Conservation (phyloP, 2,888 invertebrate genomes). For the Sinhomidia bicolor region DNA sequence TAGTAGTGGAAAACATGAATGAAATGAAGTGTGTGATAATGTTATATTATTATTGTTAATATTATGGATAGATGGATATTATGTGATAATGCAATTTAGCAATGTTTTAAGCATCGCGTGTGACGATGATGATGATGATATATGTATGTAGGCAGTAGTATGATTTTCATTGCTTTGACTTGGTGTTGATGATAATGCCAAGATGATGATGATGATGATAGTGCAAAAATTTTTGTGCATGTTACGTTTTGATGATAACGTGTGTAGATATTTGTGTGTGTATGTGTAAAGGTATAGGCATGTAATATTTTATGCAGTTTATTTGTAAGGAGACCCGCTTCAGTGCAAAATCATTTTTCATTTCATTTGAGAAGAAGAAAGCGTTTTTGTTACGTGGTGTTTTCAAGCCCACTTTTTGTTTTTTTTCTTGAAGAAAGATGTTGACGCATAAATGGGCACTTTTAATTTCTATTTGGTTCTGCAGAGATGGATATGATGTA, state of each 20-base stretch:
- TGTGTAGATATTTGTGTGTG: no score
- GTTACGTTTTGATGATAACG: no score
- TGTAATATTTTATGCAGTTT: constrained; percentile 17
- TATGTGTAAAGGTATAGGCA: neutral
- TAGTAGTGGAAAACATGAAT: neutral
- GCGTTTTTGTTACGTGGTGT: constrained; percentile 9
- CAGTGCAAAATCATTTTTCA: constrained; percentile 51
- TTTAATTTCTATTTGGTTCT: neutral
- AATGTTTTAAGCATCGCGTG: neutral
- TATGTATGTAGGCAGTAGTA: no score
- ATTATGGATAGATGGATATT: no score
- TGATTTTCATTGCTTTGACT: neutral
- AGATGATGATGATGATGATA: constrained; percentile 40
- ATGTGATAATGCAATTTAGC: neutral
- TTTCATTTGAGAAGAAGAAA: constrained; percentile 52
- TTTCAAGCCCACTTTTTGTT: constrained; percentile 11
- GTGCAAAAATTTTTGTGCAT: neutral
- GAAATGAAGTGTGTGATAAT: constrained; percentile 28
- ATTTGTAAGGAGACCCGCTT: constrained; percentile 13
- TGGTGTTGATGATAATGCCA: no score
- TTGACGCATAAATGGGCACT: constrained; percentile 16
- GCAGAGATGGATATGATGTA: neutral
- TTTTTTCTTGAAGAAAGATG: no score
- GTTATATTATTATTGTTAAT: no score
- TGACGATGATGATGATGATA: no score